Evolutionary conservation across 1,140 invertebrate genomes (phyloP), one percentile per base, ranked within the genome.

Genomic region (Drosophila nasuta): DNA sequence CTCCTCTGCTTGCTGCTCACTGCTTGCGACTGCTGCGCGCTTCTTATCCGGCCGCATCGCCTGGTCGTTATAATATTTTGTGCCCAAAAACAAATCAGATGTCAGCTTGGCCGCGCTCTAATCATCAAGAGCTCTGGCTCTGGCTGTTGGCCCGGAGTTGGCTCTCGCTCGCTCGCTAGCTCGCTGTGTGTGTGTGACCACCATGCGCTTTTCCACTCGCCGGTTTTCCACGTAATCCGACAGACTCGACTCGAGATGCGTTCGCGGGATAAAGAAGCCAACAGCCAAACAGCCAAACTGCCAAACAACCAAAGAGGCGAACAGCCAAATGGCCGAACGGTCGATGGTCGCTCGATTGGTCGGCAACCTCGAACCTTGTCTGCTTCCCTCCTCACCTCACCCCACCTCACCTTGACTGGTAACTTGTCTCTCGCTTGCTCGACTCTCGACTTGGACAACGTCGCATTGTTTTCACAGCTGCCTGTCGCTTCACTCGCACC

Each of bases 1-100:
- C 52, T 20, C 17, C 30, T 25, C 46, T 62, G n/a, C 20, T 25
- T 25, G 20, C 20, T 25, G 20, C 20, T n/a, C 20, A 1, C 6
- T 52, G 48, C 1, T 45, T 49, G 52, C 46, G 20, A 10, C 17
- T 52, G 17, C 60, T 48, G 17, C 20, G 8, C 20, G 5, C 41
- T 43, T 43, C 62, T 68, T 67, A 69, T 79, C 74, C 63, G 72
- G 10, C 54, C 71, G 69, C 81, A 82, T 91, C 83, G 72, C 73
- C 73, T 72, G 89, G 89, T 91, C 89, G 89, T 91, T 91, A 91
- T 91, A 91, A 91, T 91, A 91, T 91, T 91, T 91, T 82, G 81
- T 91, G 68, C 51, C 67, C 81, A 85, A 76, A 86, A 78, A 91
- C 89, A 89, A 91, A 91, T 91, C 89, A 91, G 89, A 91, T 91